Evolutionary conservation across 2,888 invertebrate species (phyloP), one percentile per base, ranked within the genome.

Genomic region (Brenthis daphne): DNA sequence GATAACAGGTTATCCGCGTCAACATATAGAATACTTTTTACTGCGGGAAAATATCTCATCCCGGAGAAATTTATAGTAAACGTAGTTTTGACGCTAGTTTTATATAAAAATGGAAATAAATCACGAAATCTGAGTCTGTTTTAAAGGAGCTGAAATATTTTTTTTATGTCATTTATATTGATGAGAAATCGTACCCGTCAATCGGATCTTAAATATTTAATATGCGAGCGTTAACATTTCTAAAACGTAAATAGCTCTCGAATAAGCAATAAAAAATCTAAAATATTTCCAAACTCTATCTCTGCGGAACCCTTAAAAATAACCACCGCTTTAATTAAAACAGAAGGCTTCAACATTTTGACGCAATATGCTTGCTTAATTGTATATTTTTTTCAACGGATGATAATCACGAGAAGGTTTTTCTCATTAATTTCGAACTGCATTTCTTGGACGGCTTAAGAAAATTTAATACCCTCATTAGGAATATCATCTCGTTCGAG

Each of bases 251-350:
- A 60, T 29, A 58, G 24, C 24, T 37, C 37, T 37, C 37, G 24
- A 60, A 56, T 8, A 43, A 57, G 12, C 11, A 51, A 64, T 57
- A 58, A 60, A 51, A 43, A 57, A 37, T 53, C 14, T 4, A 53
- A 57, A 57, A 64, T 55, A 56, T 56, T 16, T 54, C 6, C 65
- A 54, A 56, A 55, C 37, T 29, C 60, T 29, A 29, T 57, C 68
- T 54, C 53, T 57, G 57, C 55, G 61, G 65, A 70, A 67, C 60
- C 65, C 69, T 70, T 69, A 75, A 79, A 78, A 78, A 77, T 75
- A 79, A 77, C 79, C 76, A 70, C 77, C 73, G 72, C 79, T 85
- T 84, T 85, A 85, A 86, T 85, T 86, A 83, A 84, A 84, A 84
- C 78, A 80, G 80, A 83, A 83, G 80, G 83, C 79, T 82, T 80